Percentiles rank a stretch among this genome's conserved stretches.
Conservation (phyloP, 2,888 invertebrate species). For the Oscheius sp. region DNA sequence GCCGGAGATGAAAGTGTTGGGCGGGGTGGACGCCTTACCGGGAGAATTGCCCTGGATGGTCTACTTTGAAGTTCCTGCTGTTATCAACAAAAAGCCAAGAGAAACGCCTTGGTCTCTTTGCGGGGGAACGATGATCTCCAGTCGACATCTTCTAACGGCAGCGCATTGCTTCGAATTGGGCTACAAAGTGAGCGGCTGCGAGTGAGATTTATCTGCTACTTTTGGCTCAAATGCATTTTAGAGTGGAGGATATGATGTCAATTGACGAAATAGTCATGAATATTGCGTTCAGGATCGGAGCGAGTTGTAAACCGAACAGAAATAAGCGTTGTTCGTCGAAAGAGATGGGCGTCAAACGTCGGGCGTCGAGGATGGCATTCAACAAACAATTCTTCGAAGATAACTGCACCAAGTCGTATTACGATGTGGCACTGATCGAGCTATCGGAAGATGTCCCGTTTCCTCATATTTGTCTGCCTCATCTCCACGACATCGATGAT, state of each 20-base stretch:
- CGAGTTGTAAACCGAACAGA: background rate
- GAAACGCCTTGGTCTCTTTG: background rate
- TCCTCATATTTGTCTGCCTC: conserved; percentile 11
- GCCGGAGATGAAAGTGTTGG: conserved; percentile 8
- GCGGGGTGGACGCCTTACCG: background rate
- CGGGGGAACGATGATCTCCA: conserved; percentile 13
- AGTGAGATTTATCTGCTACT: background rate
- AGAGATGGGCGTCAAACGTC: background rate
- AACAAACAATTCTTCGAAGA: conserved; percentile 7
- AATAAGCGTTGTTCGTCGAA: background rate
- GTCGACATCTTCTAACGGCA: conserved; percentile 15
- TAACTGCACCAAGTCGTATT: background rate
- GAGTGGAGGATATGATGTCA: background rate
- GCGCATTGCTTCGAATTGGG: conserved; percentile 8
- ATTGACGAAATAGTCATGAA: background rate
- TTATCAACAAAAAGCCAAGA: background rate
- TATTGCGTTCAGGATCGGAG: background rate
- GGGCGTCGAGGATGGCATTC: background rate
- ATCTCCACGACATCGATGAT: conserved; percentile 7
- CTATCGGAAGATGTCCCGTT: background rate
- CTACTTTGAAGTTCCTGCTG: background rate
- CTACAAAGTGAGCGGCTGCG: background rate
- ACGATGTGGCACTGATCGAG: conserved; percentile 13
- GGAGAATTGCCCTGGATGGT: conserved; percentile 17
- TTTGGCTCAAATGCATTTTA: too few species aligned